Evolutionary conservation across 2,113 vertebrate genomes (phyloP).

Genomic region (Noturus placidus): DNA sequence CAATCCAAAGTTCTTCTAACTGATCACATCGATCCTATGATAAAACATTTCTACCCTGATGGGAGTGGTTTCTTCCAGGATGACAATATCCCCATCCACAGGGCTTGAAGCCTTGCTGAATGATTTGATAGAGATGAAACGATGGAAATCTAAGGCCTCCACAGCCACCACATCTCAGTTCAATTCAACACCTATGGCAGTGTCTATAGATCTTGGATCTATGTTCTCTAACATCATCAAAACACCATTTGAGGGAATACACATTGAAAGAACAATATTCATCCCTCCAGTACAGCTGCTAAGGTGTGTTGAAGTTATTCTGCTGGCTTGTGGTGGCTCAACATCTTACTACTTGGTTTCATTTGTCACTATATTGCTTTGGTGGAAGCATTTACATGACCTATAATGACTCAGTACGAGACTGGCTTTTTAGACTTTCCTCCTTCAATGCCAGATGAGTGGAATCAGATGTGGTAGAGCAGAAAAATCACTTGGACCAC

Average conservation of each 20-base stretch:
- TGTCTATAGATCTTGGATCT: background rate
- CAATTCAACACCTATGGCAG: background rate
- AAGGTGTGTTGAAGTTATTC: background rate
- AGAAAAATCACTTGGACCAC: background rate
- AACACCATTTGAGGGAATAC: background rate
- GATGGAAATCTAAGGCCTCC: background rate
- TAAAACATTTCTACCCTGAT: background rate
- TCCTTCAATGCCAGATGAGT: background rate
- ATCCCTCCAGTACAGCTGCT: background rate
- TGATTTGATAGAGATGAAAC: background rate
- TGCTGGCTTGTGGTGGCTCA: background rate
- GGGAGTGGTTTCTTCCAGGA: background rate
- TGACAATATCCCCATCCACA: background rate
- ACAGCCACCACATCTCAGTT: background rate
- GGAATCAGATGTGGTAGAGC: background rate
- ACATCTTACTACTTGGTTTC: background rate
- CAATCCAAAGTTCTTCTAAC: background rate
- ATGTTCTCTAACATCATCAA: background rate
- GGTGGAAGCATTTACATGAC: conserved; percentile 12
- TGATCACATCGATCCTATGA: no score
- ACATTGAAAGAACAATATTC: background rate
- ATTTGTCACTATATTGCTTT: background rate
- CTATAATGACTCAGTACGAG: background rate
- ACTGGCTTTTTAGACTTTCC: conserved; percentile 10
- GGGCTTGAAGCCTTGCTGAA: background rate